Evolutionary conservation across 1,140 invertebrate genomes (phyloP), one percentile per base, ranked within the genome.

Genomic region (Drosophila tsacasi): DNA sequence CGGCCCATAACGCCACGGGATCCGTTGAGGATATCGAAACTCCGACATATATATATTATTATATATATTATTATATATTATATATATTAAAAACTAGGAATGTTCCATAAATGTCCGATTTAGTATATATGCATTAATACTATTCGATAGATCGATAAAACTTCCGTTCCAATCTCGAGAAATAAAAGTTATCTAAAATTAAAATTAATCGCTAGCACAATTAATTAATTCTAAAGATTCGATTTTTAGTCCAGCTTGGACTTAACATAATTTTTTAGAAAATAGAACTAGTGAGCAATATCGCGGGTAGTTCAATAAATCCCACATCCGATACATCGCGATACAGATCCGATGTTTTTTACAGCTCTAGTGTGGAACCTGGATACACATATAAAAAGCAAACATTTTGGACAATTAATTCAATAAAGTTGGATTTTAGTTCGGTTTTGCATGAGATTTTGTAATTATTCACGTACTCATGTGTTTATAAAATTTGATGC

Each of bases 381-480:
- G 17, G 58, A 32, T 68, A 81, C 69, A 74, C 49, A 79, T 73
- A 81, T 44, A 69, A 68, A 55, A 64, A 50, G 58, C 46, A 72
- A 58, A 46, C 32, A 59, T 60, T 62, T 62, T 4, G 19, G 21
- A 55, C 17, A 21, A 32, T 62, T 62, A 59, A 21, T 55, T 35
- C 19, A 60, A 21, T 54, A 23, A 54, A 55, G n/a, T 25, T 54
- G 10, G 21, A 17, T 15, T 52, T 55, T 21, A 54, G 25, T 52
- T 12, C 10, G 15, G 8, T 37, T 23, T 17, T 55, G 52, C 35
- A 37, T 55, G 21, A 55, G 32, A 37, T 13, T 17, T 37, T 23
- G 19, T 23, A 23, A 23, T 55, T 15, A 12, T 44, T 62, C 13
- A 13, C 19, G 25, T 30, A 42, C 40, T 27, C 19, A 27, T 40